Conservation (phyloP, 2,113 vertebrate genomes). For the Pseudopodoces humilis region DNA sequence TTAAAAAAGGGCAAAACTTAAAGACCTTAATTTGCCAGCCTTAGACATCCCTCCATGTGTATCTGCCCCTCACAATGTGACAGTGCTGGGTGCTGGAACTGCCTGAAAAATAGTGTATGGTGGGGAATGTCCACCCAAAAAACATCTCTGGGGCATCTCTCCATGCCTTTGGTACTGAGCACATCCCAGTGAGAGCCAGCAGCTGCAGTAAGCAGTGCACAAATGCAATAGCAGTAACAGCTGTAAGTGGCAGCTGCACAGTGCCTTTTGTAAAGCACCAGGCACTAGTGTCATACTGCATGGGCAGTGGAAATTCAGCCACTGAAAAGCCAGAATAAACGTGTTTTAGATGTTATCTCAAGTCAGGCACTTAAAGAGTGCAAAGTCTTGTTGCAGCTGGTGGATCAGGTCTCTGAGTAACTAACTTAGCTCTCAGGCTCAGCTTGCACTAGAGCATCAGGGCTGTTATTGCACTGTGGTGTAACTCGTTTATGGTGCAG, state of each 20-base stretch:
- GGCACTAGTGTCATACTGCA: not conserved
- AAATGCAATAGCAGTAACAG: not conserved
- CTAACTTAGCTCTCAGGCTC: not conserved
- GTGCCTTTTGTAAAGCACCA: not conserved
- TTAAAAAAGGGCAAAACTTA: not conserved
- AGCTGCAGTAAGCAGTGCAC: not conserved
- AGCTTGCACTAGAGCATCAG: not conserved
- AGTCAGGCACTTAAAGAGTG: not conserved
- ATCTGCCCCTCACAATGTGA: not conserved
- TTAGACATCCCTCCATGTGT: fast-evolving
- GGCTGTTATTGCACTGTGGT: not conserved
- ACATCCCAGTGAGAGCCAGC: fast-evolving
- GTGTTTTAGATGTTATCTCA: not conserved
- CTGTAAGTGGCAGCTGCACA: not conserved
- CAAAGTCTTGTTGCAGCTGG: not conserved
- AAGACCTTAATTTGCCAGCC: not conserved
- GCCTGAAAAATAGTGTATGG: not conserved
- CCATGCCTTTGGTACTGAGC: not conserved
- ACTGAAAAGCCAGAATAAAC: not conserved
- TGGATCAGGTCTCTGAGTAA: not conserved
- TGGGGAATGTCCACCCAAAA: not conserved
- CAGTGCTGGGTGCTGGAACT: not conserved
- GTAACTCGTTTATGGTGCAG: not conserved
- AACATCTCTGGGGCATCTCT: not conserved
- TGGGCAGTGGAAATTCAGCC: not conserved